Conservation (phyloP, 2,888 invertebrate species). For the Phaonia tiefii region DNA sequence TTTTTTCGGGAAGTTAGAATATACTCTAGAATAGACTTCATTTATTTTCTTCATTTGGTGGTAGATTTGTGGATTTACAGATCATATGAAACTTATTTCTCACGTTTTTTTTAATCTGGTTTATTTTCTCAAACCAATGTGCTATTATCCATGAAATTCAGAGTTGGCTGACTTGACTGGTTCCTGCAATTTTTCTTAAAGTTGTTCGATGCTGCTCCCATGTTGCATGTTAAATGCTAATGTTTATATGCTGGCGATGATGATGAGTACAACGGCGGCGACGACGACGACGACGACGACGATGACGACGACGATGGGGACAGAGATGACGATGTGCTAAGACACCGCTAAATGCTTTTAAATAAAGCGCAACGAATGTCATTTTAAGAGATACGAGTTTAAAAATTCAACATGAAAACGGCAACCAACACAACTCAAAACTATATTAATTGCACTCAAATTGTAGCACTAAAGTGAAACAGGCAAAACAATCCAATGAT, state of each 20-base stretch:
- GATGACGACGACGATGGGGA: constrained; percentile 24
- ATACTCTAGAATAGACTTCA: too few species aligned
- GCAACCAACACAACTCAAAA: constrained; percentile 36
- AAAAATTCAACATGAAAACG: constrained; percentile 70
- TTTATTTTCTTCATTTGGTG: constrained; percentile 7
- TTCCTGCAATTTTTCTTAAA: constrained; percentile 25
- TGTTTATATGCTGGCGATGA: constrained; percentile 55
- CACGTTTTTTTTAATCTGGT: constrained; percentile 16
- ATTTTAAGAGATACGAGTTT: constrained; percentile 72
- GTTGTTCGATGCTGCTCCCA: constrained; percentile 52
- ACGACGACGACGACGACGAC: constrained; percentile 33
- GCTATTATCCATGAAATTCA: too few species aligned
- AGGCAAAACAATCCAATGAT: constrained; percentile 4
- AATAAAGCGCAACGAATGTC: constrained; percentile 78
- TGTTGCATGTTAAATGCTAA: constrained; percentile 66
- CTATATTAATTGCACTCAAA: constrained; percentile 67
- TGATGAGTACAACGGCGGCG: constrained; percentile 44
- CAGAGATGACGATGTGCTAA: constrained; percentile 59
- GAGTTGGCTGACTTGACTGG: constrained; percentile 42
- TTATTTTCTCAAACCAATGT: too few species aligned
- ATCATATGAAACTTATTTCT: too few species aligned
- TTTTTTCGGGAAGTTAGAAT: too few species aligned
- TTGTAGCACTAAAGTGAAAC: constrained; percentile 42
- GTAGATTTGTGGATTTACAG: too few species aligned
- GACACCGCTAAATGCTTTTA: constrained; percentile 73